phyloP scores from a whole-genome alignment of 2,888 invertebrate species.

The Callimorpha dominula region DNA sequence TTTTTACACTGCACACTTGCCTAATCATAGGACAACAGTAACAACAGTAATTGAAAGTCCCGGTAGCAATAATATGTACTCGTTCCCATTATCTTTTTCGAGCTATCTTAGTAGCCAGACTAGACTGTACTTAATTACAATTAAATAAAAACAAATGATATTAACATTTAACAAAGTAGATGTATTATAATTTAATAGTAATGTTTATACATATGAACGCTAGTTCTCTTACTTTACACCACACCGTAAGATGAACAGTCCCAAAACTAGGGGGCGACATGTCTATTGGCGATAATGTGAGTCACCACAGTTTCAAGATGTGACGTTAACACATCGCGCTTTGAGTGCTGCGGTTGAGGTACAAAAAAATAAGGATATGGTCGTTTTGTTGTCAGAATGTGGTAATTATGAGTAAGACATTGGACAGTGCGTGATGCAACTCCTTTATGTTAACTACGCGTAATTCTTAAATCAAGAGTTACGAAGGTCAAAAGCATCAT shows the following conservation, averaged over 20 bases:
- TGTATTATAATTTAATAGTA: not conserved
- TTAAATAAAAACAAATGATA: not conserved
- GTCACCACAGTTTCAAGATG: conserved; percentile 68
- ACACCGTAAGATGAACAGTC: conserved; percentile 52
- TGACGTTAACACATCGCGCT: conserved; percentile 36
- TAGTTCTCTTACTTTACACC: conserved; percentile 41
- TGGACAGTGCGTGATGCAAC: not conserved
- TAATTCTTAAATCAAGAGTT: not conserved
- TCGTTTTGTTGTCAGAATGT: conserved; percentile 3
- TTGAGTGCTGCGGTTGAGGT: conserved; percentile 26
- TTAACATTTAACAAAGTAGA: too few species aligned
- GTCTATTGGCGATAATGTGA: conserved; percentile 64
- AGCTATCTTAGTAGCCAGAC: too few species aligned
- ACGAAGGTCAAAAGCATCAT: not conserved
- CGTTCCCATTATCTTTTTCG: not conserved
- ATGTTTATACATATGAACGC: not conserved
- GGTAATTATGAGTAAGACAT: conserved; percentile 4
- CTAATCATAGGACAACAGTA: too few species aligned
- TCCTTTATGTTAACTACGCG: not conserved
- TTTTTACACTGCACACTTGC: too few species aligned
- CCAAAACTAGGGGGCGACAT: conserved; percentile 60
- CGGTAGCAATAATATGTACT: too few species aligned
- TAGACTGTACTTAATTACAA: not conserved
- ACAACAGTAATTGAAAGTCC: too few species aligned
- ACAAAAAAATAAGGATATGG: conserved; percentile 1